Evolutionary conservation across 2,113 vertebrate species (phyloP).

Genomic region (Trochalopteron elliotii): DNA sequence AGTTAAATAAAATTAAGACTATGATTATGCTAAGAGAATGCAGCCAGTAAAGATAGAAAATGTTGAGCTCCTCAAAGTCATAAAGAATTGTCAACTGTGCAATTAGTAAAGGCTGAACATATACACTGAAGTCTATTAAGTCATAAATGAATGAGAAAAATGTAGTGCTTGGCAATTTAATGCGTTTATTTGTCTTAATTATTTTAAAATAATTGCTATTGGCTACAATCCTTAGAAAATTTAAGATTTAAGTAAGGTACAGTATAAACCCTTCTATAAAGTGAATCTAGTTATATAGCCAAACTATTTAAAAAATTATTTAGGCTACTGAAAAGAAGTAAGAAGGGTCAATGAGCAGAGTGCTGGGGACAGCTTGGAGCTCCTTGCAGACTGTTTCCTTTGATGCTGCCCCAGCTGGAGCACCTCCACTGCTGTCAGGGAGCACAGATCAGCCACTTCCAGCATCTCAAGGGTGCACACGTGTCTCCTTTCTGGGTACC

Average conservation of each 20-base stretch:
- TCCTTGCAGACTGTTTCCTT: neutral
- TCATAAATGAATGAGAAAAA: conserved; percentile 70
- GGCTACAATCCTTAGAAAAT: conserved; percentile 20
- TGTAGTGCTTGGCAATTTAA: conserved; percentile 21
- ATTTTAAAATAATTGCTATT: conserved; percentile 65
- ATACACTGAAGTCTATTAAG: conserved; percentile 56
- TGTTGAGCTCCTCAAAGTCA: conserved; percentile 36
- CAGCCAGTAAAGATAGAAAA: conserved; percentile 38
- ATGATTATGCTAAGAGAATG: conserved; percentile 44
- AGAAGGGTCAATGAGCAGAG: neutral
- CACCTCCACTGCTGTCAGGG: too few species aligned
- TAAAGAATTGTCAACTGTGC: conserved; percentile 64
- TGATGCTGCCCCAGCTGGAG: neutral
- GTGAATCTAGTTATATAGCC: neutral
- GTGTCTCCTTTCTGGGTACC: neutral
- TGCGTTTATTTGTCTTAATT: conserved; percentile 53
- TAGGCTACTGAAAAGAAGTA: neutral
- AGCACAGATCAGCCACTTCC: neutral
- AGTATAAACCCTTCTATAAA: neutral
- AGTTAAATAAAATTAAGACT: conserved; percentile 69
- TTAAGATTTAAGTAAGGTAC: conserved; percentile 35
- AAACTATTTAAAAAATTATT: neutral
- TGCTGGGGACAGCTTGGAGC: neutral
- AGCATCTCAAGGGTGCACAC: fast-evolving
- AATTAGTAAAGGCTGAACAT: conserved; percentile 56